A percentile compares a stretch with the other conserved stretches of the same genome.
These are phyloP conservation scores for Glaucomys volans DNA, from an alignment of 2,113 vertebrate species.

Conservation along the genomic window DNA sequence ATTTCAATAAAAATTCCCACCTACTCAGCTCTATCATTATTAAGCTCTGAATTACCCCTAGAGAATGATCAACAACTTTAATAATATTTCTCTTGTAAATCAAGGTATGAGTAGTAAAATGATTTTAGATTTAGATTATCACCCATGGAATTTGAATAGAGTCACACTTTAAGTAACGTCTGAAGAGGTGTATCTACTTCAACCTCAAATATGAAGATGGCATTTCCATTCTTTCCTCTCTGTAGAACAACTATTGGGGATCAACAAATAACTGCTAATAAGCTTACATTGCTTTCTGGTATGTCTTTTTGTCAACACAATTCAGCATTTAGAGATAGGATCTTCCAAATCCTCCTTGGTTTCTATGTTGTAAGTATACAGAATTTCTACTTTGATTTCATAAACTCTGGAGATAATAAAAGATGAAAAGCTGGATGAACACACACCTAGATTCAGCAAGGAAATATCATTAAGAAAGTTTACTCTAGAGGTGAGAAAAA, in stretches of 20 bases:
- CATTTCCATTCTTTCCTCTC: neutral
- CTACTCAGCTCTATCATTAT: neutral
- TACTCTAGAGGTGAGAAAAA: neutral
- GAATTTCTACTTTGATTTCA: neutral
- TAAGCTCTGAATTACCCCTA: neutral
- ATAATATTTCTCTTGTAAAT: neutral
- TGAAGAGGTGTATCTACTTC: neutral
- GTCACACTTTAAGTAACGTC: neutral
- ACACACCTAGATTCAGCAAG: neutral
- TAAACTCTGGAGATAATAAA: neutral
- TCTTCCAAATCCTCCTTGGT: neutral
- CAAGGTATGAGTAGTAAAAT: neutral
- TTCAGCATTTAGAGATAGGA: neutral
- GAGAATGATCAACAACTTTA: neutral
- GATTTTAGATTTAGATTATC: slow-evolving; percentile 12
- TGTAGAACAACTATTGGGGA: neutral
- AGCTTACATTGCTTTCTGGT: neutral
- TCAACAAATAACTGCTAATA: accelerated
- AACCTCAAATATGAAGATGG: neutral
- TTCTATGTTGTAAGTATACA: neutral
- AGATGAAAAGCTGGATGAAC: neutral
- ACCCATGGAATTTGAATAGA: neutral
- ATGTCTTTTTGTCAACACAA: neutral
- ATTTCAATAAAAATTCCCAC: neutral
- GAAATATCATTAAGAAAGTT: neutral